Conservation (phyloP, 1,140 invertebrate species). For the Elymnias hypermnestra region DNA sequence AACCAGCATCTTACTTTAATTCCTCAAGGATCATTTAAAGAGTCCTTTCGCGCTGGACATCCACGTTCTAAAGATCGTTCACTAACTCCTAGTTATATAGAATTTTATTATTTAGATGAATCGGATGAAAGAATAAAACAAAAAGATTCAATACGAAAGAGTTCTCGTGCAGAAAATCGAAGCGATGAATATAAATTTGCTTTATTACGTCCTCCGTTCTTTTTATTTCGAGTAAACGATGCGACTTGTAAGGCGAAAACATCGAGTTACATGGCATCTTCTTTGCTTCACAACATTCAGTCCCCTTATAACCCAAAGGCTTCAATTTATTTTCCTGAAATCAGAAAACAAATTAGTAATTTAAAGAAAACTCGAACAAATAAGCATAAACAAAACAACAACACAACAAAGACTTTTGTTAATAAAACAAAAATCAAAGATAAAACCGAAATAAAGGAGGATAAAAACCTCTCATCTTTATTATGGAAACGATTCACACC, state of each 20-base stretch:
- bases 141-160: slow-evolving; percentile 11
- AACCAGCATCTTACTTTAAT: slow-evolving; percentile 3
- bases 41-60: slow-evolving; percentile 1
- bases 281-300: too few species aligned
- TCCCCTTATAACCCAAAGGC: too few species aligned
- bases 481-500: not conserved
- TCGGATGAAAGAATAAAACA: slow-evolving; percentile 25
- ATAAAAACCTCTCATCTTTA: not conserved
- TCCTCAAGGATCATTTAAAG: not conserved
- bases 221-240: slow-evolving; percentile 14
- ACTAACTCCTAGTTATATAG: slow-evolving; percentile 48
- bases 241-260: slow-evolving; percentile 10
- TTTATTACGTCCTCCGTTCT: slow-evolving; percentile 15
- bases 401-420: not conserved
- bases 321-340: too few species aligned
- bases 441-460: not conserved
- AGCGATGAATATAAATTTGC: slow-evolving; percentile 5
- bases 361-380: not conserved
- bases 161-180: not conserved
- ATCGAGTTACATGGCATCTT: not conserved
- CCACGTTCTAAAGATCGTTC: slow-evolving; percentile 10
- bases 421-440: not conserved
- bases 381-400: not conserved
- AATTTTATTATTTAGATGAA: slow-evolving; percentile 60
- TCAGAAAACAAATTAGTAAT: too few species aligned